These are phyloP conservation scores for Scotopteryx bipunctaria DNA, from an alignment of 2,888 invertebrate genomes.

Conservation along the genomic window DNA sequence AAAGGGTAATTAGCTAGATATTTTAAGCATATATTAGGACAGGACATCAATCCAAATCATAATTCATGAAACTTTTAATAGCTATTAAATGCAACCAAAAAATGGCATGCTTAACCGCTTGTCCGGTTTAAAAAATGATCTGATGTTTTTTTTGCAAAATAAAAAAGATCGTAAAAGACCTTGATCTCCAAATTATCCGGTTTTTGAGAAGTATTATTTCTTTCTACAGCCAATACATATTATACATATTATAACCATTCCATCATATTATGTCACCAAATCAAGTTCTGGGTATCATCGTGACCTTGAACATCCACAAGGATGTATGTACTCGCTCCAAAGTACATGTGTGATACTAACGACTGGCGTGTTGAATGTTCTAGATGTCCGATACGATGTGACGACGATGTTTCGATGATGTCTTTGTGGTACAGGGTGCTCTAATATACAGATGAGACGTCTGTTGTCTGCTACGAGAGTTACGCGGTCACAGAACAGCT, in stretches of 20 bases:
- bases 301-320: slow-evolving; percentile 19
- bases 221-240: no score
- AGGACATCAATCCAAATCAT: no score
- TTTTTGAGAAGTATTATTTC: not conserved
- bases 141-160: no score
- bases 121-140: no score
- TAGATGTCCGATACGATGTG: slow-evolving; percentile 9
- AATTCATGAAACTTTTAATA: no score
- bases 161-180: no score
- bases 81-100: no score
- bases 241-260: slow-evolving; percentile 11
- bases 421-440: slow-evolving; percentile 23
- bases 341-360: slow-evolving; percentile 6
- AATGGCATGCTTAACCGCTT: no score
- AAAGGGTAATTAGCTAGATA: no score
- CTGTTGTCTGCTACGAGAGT: no score
- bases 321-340: slow-evolving; percentile 10
- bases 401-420: not conserved
- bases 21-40: no score
- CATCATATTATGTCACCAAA: slow-evolving; percentile 14
- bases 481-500: no score
- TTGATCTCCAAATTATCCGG: slow-evolving; percentile 14
- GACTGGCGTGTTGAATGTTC: slow-evolving; percentile 9
- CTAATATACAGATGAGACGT: not conserved
- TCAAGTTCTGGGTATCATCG: slow-evolving; percentile 21